A percentile compares a stretch with the other conserved stretches of the same genome.
Evolutionary conservation across 2,113 vertebrate species (phyloP).

Genomic region (Telmatochromis sp.): DNA sequence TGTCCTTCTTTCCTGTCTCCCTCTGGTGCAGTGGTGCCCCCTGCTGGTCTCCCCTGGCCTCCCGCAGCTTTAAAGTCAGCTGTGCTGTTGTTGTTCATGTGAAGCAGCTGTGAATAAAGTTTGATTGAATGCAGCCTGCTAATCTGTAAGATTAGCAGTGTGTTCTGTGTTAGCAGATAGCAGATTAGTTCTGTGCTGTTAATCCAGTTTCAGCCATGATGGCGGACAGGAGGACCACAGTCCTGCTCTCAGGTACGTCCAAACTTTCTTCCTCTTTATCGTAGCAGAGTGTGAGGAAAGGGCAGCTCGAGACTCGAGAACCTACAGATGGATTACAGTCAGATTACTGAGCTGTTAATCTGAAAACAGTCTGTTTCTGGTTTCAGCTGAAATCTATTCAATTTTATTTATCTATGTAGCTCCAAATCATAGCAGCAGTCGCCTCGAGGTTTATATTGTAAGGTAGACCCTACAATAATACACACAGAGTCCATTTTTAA

Average conservation of each 20-base stretch:
- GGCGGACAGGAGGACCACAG: neutral
- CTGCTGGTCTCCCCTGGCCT: neutral
- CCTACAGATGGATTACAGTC: neutral
- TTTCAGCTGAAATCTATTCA: neutral
- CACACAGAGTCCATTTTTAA: neutral
- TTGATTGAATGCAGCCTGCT: neutral
- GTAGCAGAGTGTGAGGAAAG: neutral
- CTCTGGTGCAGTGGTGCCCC: neutral
- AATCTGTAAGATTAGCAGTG: conserved; percentile 31
- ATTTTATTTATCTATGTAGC: neutral
- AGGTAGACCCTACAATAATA: neutral
- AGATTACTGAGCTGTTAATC: neutral
- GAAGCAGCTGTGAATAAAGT: conserved; percentile 26
- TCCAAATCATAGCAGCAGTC: neutral
- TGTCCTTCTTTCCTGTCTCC: too few species aligned
- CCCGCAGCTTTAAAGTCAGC: neutral
- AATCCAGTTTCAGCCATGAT: conserved; percentile 13
- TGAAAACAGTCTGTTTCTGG: neutral
- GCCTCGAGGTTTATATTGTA: neutral
- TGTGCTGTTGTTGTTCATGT: neutral
- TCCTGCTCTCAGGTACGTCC: conserved; percentile 32
- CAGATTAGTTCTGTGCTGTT: neutral
- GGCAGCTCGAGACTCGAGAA: neutral
- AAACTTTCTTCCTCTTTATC: neutral
- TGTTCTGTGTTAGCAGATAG: conserved; percentile 10